Evolutionary conservation across 2,888 invertebrate genomes (phyloP), one percentile per base, ranked within the genome.

Genomic region (Drosophila longiperda): DNA sequence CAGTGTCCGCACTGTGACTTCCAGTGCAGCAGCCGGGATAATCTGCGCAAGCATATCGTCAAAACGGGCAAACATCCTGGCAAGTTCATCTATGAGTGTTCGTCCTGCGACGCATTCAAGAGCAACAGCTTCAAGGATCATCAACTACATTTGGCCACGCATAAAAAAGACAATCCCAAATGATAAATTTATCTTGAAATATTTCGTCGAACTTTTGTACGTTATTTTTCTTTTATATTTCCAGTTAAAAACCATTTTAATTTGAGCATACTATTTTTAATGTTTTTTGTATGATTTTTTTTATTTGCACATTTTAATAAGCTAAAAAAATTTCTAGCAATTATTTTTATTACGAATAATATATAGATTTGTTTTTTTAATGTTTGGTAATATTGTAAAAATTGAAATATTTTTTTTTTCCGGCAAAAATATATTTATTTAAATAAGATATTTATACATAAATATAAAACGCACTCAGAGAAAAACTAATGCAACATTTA

Each of bases 41-140:
- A 98, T 92, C 94, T 98, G 15, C 95, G 98, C 6, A 98, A 98
- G 90, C 98, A 98, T 93, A 96, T 97, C 2, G 93, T 97, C 1
- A 95, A 95, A 40, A 97, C 97, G 12, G 95, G 95, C 64, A 95
- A 96, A 60, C 98, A 98, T 93, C 95, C 95, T 0, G 97, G 97
- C 1, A 95, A 96, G 88, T 95, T 93, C 68, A 94, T 98, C 49
- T 98, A 98, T 93, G 95, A 96, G 69, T 98, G 98, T 91, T 94
- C 94, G 62, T 93, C 94, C 54, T 84, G 86, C 42, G 20, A 48
- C 26, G 17, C 77, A 9, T 93, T 85, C 55, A 90, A 87, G 63
- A 91, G 90, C 4, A 93, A 93, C 75, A 91, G 82, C 36, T 83
- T 80, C 54, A 83, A 83, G 52, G 92, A 93, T 29, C 92, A 89